Percentiles rank a stretch among this genome's conserved stretches.
Conservation (phyloP, 2,113 vertebrate genomes). For the Ancistrus triradiatus region DNA sequence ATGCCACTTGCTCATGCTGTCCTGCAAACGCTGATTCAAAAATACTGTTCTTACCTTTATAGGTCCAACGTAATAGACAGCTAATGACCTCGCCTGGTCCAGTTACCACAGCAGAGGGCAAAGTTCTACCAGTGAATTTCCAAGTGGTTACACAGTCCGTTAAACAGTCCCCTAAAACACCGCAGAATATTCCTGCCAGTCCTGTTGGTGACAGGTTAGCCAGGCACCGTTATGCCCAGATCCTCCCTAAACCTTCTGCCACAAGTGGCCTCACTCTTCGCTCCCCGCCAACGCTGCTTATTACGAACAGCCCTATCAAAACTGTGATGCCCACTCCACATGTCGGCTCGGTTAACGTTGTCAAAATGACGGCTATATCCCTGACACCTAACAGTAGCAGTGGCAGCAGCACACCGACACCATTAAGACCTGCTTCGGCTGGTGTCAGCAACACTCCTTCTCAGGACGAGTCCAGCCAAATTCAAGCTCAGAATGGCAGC, state of each 20-base stretch:
- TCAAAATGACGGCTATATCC: constrained; percentile 87
- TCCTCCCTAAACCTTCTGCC: constrained; percentile 81
- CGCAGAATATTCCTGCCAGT: constrained; percentile 89
- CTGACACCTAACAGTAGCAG: constrained; percentile 69
- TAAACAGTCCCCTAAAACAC: constrained; percentile 92
- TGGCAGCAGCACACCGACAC: constrained; percentile 52
- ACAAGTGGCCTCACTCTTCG: constrained; percentile 81
- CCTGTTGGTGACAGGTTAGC: constrained; percentile 84
- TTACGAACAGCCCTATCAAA: constrained; percentile 85
- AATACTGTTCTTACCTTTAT: neutral
- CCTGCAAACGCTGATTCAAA: no score
- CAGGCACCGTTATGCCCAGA: constrained; percentile 81
- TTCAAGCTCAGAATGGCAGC: constrained; percentile 71
- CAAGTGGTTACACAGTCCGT: constrained; percentile 93
- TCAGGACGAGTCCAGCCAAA: constrained; percentile 70
- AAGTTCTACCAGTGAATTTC: constrained; percentile 80
- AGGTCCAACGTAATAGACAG: constrained; percentile 80
- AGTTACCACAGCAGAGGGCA: constrained; percentile 71
- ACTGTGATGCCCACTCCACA: constrained; percentile 82
- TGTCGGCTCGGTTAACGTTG: constrained; percentile 80
- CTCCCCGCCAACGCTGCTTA: constrained; percentile 82
- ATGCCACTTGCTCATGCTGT: no score
- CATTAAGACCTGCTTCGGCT: constrained; percentile 68
- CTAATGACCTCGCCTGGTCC: constrained; percentile 83
- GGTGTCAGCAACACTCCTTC: constrained; percentile 56